Conservation (phyloP, 2,888 invertebrate genomes). For the Cosmorhoe ocellata region DNA sequence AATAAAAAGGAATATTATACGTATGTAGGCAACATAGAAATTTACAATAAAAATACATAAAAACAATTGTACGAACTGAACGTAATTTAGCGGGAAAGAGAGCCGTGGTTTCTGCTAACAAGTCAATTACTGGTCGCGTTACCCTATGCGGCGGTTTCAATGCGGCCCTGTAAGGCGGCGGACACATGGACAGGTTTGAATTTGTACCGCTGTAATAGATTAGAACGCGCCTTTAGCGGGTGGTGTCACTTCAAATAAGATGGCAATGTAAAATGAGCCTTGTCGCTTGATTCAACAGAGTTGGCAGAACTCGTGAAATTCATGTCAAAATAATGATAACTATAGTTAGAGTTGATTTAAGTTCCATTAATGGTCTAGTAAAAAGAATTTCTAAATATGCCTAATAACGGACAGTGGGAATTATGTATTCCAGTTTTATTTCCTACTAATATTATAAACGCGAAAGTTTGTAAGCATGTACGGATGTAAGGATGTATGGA, state of each 20-base stretch:
- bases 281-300: neutral
- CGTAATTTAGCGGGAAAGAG: slow-evolving; percentile 4
- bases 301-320: no score
- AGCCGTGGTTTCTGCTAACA: slow-evolving; percentile 45
- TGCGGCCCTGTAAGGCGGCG: slow-evolving; percentile 39
- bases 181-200: slow-evolving; percentile 37
- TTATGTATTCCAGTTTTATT: no score
- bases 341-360: no score
- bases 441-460: no score
- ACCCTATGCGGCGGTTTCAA: slow-evolving; percentile 47
- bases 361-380: no score
- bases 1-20: no score
- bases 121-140: slow-evolving; percentile 59
- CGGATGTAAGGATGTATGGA: no score
- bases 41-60: slow-evolving; percentile 12
- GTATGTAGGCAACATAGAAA: no score
- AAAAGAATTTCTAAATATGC: no score
- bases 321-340: no score
- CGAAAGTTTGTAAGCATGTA: no score
- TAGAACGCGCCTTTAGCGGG: slow-evolving; percentile 24
- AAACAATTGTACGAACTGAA: slow-evolving; percentile 15
- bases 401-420: no score
- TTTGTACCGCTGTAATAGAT: slow-evolving; percentile 44
- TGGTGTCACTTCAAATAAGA: neutral
- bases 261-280: neutral